These are phyloP conservation scores for Dicycla oo DNA, from an alignment of 2,888 invertebrate species.

Conservation along the genomic window DNA sequence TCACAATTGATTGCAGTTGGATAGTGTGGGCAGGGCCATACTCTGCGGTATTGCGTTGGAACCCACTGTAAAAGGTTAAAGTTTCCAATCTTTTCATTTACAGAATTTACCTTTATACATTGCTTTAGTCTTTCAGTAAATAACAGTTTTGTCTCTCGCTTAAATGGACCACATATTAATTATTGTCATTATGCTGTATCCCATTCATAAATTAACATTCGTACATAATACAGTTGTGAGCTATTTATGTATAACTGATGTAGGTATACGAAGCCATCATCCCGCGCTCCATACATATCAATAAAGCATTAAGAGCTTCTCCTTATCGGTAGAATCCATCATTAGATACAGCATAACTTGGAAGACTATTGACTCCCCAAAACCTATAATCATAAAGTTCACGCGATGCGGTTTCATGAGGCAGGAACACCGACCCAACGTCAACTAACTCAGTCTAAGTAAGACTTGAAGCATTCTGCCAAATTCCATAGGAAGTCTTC, in stretches of 20 bases:
- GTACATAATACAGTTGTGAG: slow-evolving; percentile 10
- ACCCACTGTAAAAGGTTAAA: slow-evolving; percentile 22
- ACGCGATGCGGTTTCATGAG: slow-evolving; percentile 1
- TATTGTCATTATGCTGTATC: slow-evolving; percentile 25
- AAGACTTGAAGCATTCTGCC: slow-evolving; percentile 15
- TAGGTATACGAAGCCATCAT: neutral
- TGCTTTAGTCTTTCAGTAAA: slow-evolving; percentile 23
- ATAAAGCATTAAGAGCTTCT: too few relatives aligned
- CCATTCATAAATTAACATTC: neutral
- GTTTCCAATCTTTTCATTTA: neutral
- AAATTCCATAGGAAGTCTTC: slow-evolving; percentile 26
- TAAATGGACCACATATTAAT: slow-evolving; percentile 23
- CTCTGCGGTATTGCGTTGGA: neutral
- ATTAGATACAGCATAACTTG: slow-evolving; percentile 30
- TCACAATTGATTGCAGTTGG: slow-evolving; percentile 19
- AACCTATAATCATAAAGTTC: slow-evolving; percentile 23
- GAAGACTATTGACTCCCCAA: slow-evolving; percentile 43
- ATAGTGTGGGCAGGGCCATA: neutral
- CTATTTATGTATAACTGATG: neutral
- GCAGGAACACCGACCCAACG: slow-evolving; percentile 15
- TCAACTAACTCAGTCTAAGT: neutral
- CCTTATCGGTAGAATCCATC: neutral
- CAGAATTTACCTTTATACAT: neutral
- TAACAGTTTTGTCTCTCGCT: slow-evolving; percentile 8
- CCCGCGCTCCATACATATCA: neutral